phyloP scores from a whole-genome alignment of 1,140 invertebrate genomes.

The Dryas iulia region DNA sequence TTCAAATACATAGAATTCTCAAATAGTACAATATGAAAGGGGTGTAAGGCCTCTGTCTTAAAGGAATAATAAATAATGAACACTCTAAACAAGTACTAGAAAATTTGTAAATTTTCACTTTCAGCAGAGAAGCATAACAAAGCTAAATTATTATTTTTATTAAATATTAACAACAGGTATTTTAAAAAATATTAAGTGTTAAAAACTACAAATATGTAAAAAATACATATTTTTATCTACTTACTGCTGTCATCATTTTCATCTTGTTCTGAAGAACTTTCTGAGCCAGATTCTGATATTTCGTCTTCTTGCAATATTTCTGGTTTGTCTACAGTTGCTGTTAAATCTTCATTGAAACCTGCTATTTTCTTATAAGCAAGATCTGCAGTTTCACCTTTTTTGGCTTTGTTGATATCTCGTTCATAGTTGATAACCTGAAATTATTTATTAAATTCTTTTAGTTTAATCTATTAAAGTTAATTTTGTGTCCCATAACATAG shows the following conservation, averaged over 20 bases:
- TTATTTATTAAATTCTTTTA: not conserved
- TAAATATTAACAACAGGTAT: too few relatives aligned
- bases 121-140: too few relatives aligned
- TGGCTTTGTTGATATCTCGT: constrained; percentile 90
- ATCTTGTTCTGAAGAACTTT: constrained; percentile 71
- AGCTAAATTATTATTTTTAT: too few relatives aligned
- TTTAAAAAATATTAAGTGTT: too few relatives aligned
- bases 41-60: too few relatives aligned
- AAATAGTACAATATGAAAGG: too few relatives aligned
- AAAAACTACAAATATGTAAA: too few relatives aligned
- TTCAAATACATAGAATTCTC: too few relatives aligned
- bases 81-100: too few relatives aligned
- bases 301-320: constrained; percentile 79
- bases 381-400: constrained; percentile 87
- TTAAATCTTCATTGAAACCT: constrained; percentile 90
- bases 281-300: constrained; percentile 73
- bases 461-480: not conserved
- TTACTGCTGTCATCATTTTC: constrained; percentile 37
- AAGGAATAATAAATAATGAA: too few relatives aligned
- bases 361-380: constrained; percentile 92
- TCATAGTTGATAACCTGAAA: constrained; percentile 93
- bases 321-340: constrained; percentile 84
- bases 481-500: too few relatives aligned
- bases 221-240: not conserved
- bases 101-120: too few relatives aligned